Evolutionary conservation across 2,888 invertebrate species (phyloP).

Genomic region (Lasioglossum leucozonium): DNA sequence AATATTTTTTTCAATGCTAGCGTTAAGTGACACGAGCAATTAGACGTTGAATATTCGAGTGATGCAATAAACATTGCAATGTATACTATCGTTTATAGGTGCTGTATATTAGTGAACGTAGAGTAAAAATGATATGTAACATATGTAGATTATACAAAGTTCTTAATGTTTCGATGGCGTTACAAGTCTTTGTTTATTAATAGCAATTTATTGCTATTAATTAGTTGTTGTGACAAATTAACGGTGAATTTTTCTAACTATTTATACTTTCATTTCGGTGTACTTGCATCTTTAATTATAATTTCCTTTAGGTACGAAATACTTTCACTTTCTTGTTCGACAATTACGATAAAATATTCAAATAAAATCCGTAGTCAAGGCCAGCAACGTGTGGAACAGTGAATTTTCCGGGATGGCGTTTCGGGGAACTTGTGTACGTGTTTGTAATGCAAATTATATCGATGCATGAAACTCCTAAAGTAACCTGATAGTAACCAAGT

Average conservation of each 20-base stretch:
- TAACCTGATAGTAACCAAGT: background rate
- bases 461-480: background rate
- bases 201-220: background rate
- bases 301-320: background rate
- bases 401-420: background rate
- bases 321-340: background rate
- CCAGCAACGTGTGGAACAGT: background rate
- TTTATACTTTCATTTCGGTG: background rate
- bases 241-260: background rate
- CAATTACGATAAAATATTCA: background rate
- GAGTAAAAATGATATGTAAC: background rate
- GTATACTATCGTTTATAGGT: background rate
- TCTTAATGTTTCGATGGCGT: background rate
- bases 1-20: background rate
- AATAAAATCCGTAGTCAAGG: background rate
- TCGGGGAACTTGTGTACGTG: background rate
- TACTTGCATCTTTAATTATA: background rate
- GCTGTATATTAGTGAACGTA: background rate
- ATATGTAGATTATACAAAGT: background rate
- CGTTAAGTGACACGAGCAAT: background rate
- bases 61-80: conserved; percentile 2
- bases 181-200: background rate
- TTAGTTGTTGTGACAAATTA: background rate
- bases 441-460: background rate
- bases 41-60: background rate